Conservation (phyloP, 2,797 vertebrate genomes). For the Neosilurus mollespiculum region DNA sequence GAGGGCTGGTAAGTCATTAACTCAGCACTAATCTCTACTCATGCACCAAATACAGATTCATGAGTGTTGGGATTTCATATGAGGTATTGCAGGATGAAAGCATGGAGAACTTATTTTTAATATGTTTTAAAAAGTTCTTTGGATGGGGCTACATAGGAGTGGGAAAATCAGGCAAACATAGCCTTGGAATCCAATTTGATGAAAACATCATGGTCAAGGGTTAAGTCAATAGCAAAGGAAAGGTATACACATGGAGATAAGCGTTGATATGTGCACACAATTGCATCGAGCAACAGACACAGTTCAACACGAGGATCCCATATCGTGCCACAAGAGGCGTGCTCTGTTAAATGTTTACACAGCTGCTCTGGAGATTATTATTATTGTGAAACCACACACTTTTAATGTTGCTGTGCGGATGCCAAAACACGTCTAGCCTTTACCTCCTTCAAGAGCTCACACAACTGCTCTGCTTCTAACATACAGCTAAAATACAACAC, state of each 20-base stretch:
- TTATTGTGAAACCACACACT: constrained; percentile 83
- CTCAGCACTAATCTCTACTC: constrained; percentile 51
- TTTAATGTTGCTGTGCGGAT: constrained; percentile 81
- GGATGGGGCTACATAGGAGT: not conserved
- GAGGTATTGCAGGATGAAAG: not conserved
- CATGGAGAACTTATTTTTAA: not conserved
- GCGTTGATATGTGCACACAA: constrained; percentile 60
- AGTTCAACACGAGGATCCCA: constrained; percentile 77
- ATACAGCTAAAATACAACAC: constrained; percentile 71
- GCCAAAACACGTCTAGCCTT: constrained; percentile 74
- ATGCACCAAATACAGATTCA: constrained; percentile 9
- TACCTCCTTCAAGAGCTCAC: constrained; percentile 53
- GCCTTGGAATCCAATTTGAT: constrained; percentile 26
- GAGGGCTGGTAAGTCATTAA: constrained; percentile 67
- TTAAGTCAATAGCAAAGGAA: constrained; percentile 57
- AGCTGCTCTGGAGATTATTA: constrained; percentile 83
- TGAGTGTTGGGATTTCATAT: not conserved
- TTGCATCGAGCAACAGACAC: constrained; percentile 73
- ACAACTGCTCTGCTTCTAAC: constrained; percentile 44
- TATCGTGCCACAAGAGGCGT: constrained; percentile 76
- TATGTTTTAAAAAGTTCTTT: not conserved
- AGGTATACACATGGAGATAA: constrained; percentile 54
- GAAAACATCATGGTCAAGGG: constrained; percentile 43
- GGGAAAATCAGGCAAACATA: constrained; percentile 1
- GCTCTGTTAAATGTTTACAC: constrained; percentile 83